Evolutionary conservation across 2,888 invertebrate species (phyloP).

Genomic region (Lycia hirtaria): DNA sequence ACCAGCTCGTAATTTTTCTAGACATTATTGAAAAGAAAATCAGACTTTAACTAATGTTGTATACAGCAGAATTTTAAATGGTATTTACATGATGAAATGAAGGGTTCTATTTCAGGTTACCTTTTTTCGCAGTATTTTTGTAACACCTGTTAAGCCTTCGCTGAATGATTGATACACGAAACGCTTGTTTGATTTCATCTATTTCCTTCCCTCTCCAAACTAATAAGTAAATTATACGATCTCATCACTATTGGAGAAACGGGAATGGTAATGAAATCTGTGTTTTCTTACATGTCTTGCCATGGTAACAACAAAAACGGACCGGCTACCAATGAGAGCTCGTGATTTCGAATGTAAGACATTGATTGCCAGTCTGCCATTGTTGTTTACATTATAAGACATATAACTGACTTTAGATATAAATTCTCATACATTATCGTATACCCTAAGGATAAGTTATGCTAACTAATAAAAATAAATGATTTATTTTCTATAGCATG

Average conservation of each 20-base stretch:
- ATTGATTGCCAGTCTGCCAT: too few relatives aligned
- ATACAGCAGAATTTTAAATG: neutral
- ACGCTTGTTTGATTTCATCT: constrained; percentile 15
- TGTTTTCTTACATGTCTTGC: too few relatives aligned
- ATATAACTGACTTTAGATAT: too few relatives aligned
- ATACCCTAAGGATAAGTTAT: constrained; percentile 33
- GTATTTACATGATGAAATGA: neutral
- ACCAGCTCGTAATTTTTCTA: too few relatives aligned
- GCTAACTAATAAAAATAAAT: constrained; percentile 39
- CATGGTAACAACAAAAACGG: too few relatives aligned
- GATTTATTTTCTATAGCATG: constrained; percentile 47
- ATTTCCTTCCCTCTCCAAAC: constrained; percentile 27
- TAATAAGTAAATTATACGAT: constrained; percentile 56
- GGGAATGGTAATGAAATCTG: constrained; percentile 48
- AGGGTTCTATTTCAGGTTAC: too few relatives aligned
- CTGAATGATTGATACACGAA: constrained; percentile 18
- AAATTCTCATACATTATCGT: constrained; percentile 43
- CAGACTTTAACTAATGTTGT: neutral
- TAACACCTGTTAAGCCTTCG: neutral
- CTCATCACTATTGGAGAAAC: constrained; percentile 56
- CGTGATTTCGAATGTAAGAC: too few relatives aligned
- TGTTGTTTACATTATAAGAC: too few relatives aligned
- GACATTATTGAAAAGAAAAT: too few relatives aligned
- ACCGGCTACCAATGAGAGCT: too few relatives aligned
- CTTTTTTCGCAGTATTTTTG: neutral